Conservation (phyloP, 2,797 vertebrate genomes). For the Carapus acus region DNA sequence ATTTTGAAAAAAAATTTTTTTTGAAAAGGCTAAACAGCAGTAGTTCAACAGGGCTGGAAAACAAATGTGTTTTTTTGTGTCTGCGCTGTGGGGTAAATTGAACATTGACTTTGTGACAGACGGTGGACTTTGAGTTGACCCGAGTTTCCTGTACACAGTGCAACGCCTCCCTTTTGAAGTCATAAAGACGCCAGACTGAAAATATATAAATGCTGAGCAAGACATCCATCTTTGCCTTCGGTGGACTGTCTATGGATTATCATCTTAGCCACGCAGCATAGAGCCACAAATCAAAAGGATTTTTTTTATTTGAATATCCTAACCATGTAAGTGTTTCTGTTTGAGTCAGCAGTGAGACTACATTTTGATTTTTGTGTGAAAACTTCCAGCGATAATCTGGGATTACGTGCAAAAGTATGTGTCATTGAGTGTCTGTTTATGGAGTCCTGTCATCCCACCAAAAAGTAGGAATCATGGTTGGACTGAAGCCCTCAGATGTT, state of each 20-base stretch:
- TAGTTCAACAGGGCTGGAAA: neutral
- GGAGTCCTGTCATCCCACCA: conserved; percentile 7
- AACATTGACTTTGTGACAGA: conserved; percentile 68
- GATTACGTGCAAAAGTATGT: neutral
- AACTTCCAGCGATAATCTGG: too few species aligned
- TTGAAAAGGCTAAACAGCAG: neutral
- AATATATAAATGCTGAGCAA: conserved; percentile 63
- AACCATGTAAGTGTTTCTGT: conserved; percentile 54
- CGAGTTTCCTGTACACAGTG: conserved; percentile 40
- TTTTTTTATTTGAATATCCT: conserved; percentile 5
- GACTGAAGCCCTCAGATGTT: conserved; percentile 73
- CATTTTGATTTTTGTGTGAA: conserved; percentile 10
- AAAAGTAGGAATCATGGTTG: conserved; percentile 72
- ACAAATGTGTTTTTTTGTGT: conserved; percentile 46
- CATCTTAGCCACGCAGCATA: conserved; percentile 30
- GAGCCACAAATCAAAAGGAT: conserved; percentile 20
- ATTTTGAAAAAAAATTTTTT: too few species aligned
- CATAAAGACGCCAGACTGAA: conserved; percentile 52
- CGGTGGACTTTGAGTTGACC: conserved; percentile 73
- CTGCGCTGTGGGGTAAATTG: conserved; percentile 52
- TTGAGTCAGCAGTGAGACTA: neutral
- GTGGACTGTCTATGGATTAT: conserved; percentile 50
- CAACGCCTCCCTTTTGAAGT: conserved; percentile 67
- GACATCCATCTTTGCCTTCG: conserved; percentile 43
- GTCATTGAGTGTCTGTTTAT: conserved; percentile 1